Evolutionary conservation across 2,888 invertebrate species (phyloP), one percentile per base, ranked within the genome.

Genomic region (Ennomos fuscantarius): DNA sequence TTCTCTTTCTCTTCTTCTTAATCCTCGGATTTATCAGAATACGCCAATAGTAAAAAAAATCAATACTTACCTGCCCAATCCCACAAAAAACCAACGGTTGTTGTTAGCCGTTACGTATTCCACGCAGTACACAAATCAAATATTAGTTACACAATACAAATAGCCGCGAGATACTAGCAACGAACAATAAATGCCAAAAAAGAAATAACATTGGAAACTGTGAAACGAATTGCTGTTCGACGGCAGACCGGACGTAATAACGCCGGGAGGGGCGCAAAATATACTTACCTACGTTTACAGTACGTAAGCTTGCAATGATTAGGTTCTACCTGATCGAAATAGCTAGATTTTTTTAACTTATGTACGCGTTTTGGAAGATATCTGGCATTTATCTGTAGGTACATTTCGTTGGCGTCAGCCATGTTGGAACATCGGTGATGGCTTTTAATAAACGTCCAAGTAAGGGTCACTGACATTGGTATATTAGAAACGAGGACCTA

Each of bases 171-270:
- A 35, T 33, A 32, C 47, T 31, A 11, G 24, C 24, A 15, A 6
- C 32, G 24, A 36, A 44, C 52, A 47, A 54, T 42, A 42, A 54
- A 54, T 42, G 13, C 9, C 12, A 15, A 32, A 45, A 51, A 46
- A 53, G 31, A 53, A 54, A 54, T 54, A 42, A 32, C 36, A 37
- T 32, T 54, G 13, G 53, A 47, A 42, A 47, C 35, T 37, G 54
- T 11, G 24, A 24, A 36, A n/a, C 42, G 46, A 39, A 35, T 34
- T 47, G 36, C 32, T 39, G 44, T 24, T 15, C 54, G 12, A 39
- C 44, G 46, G 24, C n/a, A n/a, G 24, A 24, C 33, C 37, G 37
- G 44, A 49, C 49, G 55, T 11, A 49, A 55, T 49, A 45, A 32
- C 11, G 10, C 2, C 11, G 15, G 35, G 13, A 24, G 9, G 8